Conservation (phyloP, 2,797 vertebrate genomes). For the Sebastolobus alascanus region DNA sequence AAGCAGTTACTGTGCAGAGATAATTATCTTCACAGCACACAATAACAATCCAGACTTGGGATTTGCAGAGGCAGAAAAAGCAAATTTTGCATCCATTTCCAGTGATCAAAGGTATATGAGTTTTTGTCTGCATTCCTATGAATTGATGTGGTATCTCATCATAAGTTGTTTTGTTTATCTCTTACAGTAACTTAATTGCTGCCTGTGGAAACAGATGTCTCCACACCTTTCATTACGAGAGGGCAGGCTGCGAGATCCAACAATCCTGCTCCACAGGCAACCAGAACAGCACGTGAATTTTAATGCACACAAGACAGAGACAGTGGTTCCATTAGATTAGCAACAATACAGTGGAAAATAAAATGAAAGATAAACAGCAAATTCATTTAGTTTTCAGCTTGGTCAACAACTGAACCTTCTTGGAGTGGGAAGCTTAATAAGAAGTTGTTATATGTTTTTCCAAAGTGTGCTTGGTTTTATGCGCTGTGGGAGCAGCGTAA, state of each 20-base stretch:
- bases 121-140: conserved; percentile 43
- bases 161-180: conserved; percentile 77
- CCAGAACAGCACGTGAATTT: conserved; percentile 54
- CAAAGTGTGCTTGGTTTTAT: conserved; percentile 39
- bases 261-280: conserved; percentile 65
- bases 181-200: conserved; percentile 81
- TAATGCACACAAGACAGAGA: conserved; percentile 31
- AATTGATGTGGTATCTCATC: conserved; percentile 72
- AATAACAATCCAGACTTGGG: conserved; percentile 35
- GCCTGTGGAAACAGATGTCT: conserved; percentile 82
- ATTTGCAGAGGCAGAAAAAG: conserved; percentile 50
- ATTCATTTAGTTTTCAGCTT: conserved; percentile 56
- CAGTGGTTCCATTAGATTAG: conserved; percentile 55
- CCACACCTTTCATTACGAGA: conserved; percentile 76
- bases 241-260: conserved; percentile 65
- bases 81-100: conserved; percentile 62
- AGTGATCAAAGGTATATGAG: conserved; percentile 71
- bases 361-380: conserved; percentile 53
- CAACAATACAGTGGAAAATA: conserved; percentile 43
- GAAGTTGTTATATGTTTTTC: conserved; percentile 13
- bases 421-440: conserved; percentile 30
- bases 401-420: conserved; percentile 48
- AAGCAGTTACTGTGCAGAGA: conserved; percentile 46
- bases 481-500: conserved; percentile 40
- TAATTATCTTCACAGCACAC: conserved; percentile 63